phyloP scores from a whole-genome alignment of 2,888 invertebrate species.

The Erannis defoliaria region DNA sequence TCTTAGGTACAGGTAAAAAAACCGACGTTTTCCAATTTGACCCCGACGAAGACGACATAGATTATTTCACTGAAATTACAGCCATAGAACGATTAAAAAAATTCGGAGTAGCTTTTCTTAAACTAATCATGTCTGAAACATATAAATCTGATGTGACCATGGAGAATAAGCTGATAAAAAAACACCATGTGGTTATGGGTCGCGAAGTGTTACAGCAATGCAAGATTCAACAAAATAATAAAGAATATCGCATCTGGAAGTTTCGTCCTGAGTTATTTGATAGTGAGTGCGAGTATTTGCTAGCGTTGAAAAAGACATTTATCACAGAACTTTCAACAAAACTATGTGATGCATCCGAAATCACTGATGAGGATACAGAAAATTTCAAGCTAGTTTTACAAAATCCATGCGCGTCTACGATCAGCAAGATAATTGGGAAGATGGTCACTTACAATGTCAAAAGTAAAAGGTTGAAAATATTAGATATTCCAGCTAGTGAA shows the following conservation, averaged over 20 bases:
- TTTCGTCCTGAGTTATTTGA: slow-evolving; percentile 53
- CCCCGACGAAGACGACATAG: slow-evolving; percentile 45
- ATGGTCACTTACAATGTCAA: slow-evolving; percentile 40
- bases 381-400: slow-evolving; percentile 37
- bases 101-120: slow-evolving; percentile 49
- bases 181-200: slow-evolving; percentile 55
- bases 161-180: slow-evolving; percentile 51
- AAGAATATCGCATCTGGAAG: slow-evolving; percentile 37
- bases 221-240: slow-evolving; percentile 3
- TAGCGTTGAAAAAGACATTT: slow-evolving; percentile 47
- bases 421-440: slow-evolving; percentile 52
- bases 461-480: slow-evolving; percentile 33
- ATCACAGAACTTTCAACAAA: slow-evolving; percentile 45
- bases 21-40: slow-evolving; percentile 51
- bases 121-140: slow-evolving; percentile 47
- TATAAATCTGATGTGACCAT: slow-evolving; percentile 48
- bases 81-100: slow-evolving; percentile 47
- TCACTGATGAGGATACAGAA: slow-evolving; percentile 37
- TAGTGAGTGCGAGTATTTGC: slow-evolving; percentile 41
- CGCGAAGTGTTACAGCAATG: slow-evolving; percentile 48
- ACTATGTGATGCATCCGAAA: slow-evolving; percentile 41
- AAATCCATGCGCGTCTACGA: slow-evolving; percentile 43
- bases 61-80: slow-evolving; percentile 45
- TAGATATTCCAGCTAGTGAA: slow-evolving; percentile 31
- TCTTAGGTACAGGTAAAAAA: slow-evolving; percentile 47